Evolutionary conservation across 2,888 invertebrate species (phyloP).

Genomic region (Drosophila kanekoi): DNA sequence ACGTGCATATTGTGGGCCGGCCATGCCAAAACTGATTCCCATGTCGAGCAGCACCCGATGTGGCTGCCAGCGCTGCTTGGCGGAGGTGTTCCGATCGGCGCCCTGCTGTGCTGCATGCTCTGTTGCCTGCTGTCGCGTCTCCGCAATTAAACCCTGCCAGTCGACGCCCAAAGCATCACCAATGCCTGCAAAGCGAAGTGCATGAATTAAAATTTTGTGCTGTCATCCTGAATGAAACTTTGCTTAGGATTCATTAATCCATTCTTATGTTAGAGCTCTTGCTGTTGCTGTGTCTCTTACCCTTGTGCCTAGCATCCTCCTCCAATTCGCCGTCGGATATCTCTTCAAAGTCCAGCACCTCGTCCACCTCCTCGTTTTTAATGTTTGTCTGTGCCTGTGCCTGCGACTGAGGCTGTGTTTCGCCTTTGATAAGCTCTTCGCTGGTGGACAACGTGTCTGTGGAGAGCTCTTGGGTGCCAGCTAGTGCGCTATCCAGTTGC

Average conservation of each 20-base stretch:
- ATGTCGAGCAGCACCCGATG: constrained; percentile 92
- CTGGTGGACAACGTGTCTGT: constrained; percentile 35
- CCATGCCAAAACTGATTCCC: constrained; percentile 92
- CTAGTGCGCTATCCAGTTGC: constrained; percentile 35
- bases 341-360: constrained; percentile 92
- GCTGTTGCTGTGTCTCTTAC: constrained; percentile 47
- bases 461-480: constrained; percentile 43
- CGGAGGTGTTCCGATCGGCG: constrained; percentile 85
- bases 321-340: constrained; percentile 96
- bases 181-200: constrained; percentile 84
- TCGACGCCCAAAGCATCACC: constrained; percentile 98
- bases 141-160: constrained; percentile 95
- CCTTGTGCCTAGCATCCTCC: constrained; percentile 91
- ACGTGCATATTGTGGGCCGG: constrained; percentile 88
- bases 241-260: constrained; percentile 8
- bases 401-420: constrained; percentile 7
- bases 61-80: constrained; percentile 92
- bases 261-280: constrained; percentile 4
- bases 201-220: constrained; percentile 12
- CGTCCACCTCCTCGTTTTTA: constrained; percentile 78
- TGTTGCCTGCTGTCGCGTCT: constrained; percentile 86
- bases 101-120: constrained; percentile 76
- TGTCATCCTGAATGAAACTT: background rate
- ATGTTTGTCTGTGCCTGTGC: constrained; percentile 46
- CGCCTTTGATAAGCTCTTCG: constrained; percentile 43